Conservation (phyloP, 2,113 vertebrate genomes). For the Noctilio leporinus region DNA sequence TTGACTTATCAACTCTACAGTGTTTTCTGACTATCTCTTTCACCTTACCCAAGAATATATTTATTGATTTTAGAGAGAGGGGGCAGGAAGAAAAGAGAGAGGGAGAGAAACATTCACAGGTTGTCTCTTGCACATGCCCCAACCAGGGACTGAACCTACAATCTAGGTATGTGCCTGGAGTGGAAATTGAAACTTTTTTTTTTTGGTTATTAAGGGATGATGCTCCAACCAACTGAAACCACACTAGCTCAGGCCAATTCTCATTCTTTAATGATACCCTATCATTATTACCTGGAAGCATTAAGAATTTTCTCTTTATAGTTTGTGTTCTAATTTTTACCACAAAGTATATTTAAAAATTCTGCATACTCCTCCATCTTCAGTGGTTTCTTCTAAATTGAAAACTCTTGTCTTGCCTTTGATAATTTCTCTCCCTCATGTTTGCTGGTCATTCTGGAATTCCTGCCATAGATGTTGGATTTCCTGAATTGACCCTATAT, state of each 20-base stretch:
- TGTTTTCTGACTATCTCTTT: background rate
- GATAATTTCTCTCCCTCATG: background rate
- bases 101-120: too few relatives aligned
- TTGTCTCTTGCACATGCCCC: too few relatives aligned
- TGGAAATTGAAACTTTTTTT: too few relatives aligned
- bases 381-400: background rate
- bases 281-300: background rate
- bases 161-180: too few relatives aligned
- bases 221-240: too few relatives aligned
- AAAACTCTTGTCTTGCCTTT: background rate
- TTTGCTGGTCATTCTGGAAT: background rate
- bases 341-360: background rate
- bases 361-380: background rate
- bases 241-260: background rate
- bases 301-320: background rate
- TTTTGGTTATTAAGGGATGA: too few relatives aligned
- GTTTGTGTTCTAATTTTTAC: background rate
- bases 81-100: too few relatives aligned
- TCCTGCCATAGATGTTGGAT: background rate
- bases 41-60: too few relatives aligned
- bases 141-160: too few relatives aligned
- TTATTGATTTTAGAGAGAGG: too few relatives aligned
- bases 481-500: background rate
- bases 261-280: background rate
- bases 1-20: background rate